A percentile compares a stretch with the other conserved stretches of the same genome.
Evolutionary conservation across 2,888 invertebrate genomes (phyloP).

Genomic region (Tiliacea citrago): DNA sequence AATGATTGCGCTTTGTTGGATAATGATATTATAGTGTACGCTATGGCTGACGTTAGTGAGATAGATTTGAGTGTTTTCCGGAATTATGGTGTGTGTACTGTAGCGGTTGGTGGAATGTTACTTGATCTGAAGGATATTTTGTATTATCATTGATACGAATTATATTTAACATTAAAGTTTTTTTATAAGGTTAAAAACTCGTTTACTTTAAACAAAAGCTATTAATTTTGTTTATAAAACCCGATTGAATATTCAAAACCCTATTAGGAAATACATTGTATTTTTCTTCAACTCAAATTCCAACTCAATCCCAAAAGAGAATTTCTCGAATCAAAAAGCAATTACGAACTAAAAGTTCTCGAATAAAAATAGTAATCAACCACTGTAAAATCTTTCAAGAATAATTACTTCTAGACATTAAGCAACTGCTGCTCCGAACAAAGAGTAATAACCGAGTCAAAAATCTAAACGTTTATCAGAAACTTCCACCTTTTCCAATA

Average conservation of each 20-base stretch:
- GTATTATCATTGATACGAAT: background rate
- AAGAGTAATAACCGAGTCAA: slow-evolving; percentile 37
- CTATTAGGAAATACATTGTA: slow-evolving; percentile 36
- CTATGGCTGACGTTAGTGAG: slow-evolving; percentile 51
- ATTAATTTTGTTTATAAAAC: slow-evolving; percentile 10
- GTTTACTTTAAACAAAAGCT: slow-evolving; percentile 28
- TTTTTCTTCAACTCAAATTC: slow-evolving; percentile 14
- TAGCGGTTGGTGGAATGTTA: slow-evolving; percentile 5
- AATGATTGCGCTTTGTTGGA: slow-evolving; percentile 58
- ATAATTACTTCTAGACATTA: slow-evolving; percentile 44
- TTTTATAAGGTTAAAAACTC: background rate
- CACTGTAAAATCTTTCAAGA: slow-evolving; percentile 40
- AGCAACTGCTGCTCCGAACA: slow-evolving; percentile 13
- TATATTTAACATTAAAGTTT: background rate
- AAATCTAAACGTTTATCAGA: slow-evolving; percentile 61
- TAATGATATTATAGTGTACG: slow-evolving; percentile 46
- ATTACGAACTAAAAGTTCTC: slow-evolving; percentile 45
- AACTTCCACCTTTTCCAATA: slow-evolving; percentile 65
- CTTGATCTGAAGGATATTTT: slow-evolving; percentile 11
- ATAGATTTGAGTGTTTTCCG: slow-evolving; percentile 45
- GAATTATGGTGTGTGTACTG: slow-evolving; percentile 35
- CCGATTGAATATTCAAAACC: slow-evolving; percentile 16
- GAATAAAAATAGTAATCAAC: slow-evolving; percentile 54
- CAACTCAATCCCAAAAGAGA: slow-evolving; percentile 22
- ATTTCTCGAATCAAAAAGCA: slow-evolving; percentile 49